Conservation (phyloP, 2,113 vertebrate genomes). For the Oreotragus oreotragus region DNA sequence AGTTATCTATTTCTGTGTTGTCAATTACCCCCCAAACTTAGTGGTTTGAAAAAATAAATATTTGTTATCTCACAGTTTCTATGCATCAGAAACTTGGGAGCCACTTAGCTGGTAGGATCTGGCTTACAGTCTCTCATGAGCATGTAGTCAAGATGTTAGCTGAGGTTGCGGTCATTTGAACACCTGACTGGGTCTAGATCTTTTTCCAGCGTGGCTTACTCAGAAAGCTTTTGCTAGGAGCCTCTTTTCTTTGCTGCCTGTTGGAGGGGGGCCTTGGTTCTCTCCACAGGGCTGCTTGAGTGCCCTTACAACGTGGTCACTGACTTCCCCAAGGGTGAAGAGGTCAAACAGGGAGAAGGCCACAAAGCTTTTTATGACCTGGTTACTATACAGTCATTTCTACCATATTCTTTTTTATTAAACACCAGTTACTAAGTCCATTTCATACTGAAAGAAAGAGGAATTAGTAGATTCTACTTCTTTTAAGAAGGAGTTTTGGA, state of each 20-base stretch:
- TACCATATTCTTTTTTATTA: background rate
- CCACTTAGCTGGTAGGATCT: background rate
- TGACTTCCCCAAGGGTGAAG: background rate
- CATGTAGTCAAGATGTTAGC: background rate
- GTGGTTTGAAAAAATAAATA: background rate
- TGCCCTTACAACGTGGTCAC: background rate
- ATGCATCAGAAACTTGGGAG: background rate
- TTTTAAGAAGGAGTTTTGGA: background rate
- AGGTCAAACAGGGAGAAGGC: background rate
- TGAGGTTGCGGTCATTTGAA: background rate
- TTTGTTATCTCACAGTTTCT: background rate
- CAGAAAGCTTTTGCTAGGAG: background rate
- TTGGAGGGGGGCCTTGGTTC: background rate
- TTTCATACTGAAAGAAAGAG: background rate
- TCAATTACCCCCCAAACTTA: background rate
- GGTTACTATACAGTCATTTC: background rate
- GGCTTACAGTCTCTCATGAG: background rate
- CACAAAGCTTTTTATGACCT: background rate
- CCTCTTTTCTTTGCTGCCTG: background rate
- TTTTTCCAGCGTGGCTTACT: background rate
- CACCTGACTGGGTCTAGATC: no score
- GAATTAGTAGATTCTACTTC: background rate
- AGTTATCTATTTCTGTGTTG: background rate
- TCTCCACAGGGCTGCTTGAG: background rate
- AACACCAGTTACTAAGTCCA: background rate